phyloP scores from a whole-genome alignment of 2,888 invertebrate genomes.

The Protophormia terraenovae region DNA sequence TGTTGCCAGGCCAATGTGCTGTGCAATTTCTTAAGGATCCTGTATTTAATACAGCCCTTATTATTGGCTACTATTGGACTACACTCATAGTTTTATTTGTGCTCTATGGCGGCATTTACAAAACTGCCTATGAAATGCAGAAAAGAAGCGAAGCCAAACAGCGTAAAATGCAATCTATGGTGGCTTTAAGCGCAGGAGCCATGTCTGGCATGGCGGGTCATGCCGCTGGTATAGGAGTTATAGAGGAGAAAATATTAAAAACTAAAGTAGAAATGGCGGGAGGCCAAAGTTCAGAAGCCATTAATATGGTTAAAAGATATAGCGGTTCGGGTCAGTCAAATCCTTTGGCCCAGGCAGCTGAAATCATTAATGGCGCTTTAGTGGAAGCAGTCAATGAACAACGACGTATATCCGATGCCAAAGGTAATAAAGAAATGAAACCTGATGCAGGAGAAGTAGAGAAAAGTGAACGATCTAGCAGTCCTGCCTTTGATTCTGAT shows the following conservation, averaged over 20 bases:
- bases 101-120: constrained; percentile 98
- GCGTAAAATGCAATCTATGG: constrained; percentile 97
- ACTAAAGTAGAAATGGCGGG: constrained; percentile 74
- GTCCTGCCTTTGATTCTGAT: constrained; percentile 96
- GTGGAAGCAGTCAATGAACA: constrained; percentile 70
- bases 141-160: constrained; percentile 98
- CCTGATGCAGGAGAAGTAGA: constrained; percentile 83
- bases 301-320: constrained; percentile 76
- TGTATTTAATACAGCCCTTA: constrained; percentile 97
- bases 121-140: constrained; percentile 98
- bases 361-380: constrained; percentile 72
- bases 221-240: constrained; percentile 92
- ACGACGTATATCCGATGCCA: constrained; percentile 75
- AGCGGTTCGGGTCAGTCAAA: constrained; percentile 77
- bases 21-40: constrained; percentile 99
- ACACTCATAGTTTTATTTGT: constrained; percentile 97
- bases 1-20: constrained; percentile 93
- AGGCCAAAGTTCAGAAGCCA: constrained; percentile 72
- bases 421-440: constrained; percentile 73
- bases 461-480: constrained; percentile 92
- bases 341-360: constrained; percentile 74
- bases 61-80: constrained; percentile 98
- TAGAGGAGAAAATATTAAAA: constrained; percentile 83
- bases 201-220: constrained; percentile 95
- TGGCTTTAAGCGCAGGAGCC: constrained; percentile 93